Percentiles rank a stretch among this genome's conserved stretches.
These are phyloP conservation scores for Phalloptychus januarius DNA, from an alignment of 2,797 vertebrate species.

Conservation along the genomic window DNA sequence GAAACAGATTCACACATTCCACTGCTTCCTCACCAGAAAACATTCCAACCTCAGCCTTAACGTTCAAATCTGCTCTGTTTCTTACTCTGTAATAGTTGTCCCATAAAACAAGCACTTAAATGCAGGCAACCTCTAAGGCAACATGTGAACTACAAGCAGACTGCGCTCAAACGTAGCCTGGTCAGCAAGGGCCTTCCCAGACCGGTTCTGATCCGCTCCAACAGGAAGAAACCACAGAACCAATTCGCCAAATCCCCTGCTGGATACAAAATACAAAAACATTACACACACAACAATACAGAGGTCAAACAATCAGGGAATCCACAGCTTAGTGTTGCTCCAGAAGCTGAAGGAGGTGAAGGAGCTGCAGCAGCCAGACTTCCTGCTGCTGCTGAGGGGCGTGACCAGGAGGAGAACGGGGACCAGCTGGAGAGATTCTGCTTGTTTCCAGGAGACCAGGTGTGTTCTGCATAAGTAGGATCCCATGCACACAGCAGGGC, in stretches of 20 bases:
- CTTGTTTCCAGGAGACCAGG: slow-evolving; percentile 16
- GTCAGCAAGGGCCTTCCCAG: slow-evolving; percentile 39
- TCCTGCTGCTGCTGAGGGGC: slow-evolving; percentile 20
- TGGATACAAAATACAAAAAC: slow-evolving; percentile 71
- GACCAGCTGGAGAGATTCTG: slow-evolving; percentile 20
- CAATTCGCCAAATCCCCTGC: slow-evolving; percentile 62
- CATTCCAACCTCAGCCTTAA: slow-evolving; percentile 49
- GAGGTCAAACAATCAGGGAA: slow-evolving; percentile 61
- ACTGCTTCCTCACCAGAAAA: slow-evolving; percentile 14
- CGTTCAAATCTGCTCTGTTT: slow-evolving; percentile 39
- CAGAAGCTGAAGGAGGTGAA: not conserved
- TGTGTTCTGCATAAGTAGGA: slow-evolving; percentile 60
- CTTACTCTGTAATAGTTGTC: slow-evolving; percentile 50
- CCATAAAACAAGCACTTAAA: slow-evolving; percentile 77
- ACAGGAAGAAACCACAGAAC: slow-evolving; percentile 44
- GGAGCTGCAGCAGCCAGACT: slow-evolving; percentile 15
- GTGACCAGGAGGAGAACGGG: slow-evolving; percentile 19
- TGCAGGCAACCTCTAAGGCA: slow-evolving; percentile 83
- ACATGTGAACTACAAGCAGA: slow-evolving; percentile 83
- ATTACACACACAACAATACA: slow-evolving; percentile 70
- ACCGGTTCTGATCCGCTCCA: slow-evolving; percentile 55
- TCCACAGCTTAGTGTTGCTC: slow-evolving; percentile 36
- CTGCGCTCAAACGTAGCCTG: slow-evolving; percentile 40
- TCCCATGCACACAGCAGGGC: slow-evolving; percentile 32
- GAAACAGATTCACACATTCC: slow-evolving; percentile 46